Evolutionary conservation across 2,888 invertebrate genomes (phyloP).

Genomic region (Agapostemon virescens): DNA sequence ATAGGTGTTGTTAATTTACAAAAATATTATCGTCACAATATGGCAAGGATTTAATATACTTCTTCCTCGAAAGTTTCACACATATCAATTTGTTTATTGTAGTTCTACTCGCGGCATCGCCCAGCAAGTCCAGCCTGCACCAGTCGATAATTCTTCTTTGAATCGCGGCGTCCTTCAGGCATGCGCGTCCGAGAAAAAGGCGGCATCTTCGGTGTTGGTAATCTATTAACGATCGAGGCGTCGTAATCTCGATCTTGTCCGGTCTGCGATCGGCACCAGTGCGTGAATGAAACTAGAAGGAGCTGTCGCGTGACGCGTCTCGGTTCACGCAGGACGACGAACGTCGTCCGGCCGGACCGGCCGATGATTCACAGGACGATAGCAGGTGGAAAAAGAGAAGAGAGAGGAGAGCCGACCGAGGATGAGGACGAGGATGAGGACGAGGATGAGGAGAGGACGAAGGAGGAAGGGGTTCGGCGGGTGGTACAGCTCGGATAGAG

Average conservation of each 20-base stretch:
- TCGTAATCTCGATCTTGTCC: conserved; percentile 16
- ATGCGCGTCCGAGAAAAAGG: not conserved
- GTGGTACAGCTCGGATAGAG: not conserved
- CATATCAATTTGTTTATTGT: no score
- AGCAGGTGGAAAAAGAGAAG: conserved; percentile 53
- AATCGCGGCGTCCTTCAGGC: not conserved
- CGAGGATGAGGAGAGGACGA: not conserved
- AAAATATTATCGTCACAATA: no score
- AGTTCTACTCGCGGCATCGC: no score
- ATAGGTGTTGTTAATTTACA: not conserved
- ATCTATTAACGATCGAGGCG: conserved; percentile 17
- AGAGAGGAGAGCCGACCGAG: not conserved
- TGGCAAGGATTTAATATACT: no score
- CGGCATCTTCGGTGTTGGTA: not conserved
- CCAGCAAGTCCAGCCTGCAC: not conserved
- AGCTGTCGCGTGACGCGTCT: conserved; percentile 58
- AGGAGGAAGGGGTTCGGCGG: not conserved
- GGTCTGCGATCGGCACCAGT: conserved; percentile 13
- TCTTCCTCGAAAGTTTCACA: no score
- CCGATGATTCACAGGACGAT: conserved; percentile 68
- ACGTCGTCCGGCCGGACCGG: conserved; percentile 48
- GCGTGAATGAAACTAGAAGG: conserved; percentile 48
- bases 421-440: not conserved
- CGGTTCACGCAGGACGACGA: conserved; percentile 56
- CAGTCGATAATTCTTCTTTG: not conserved